Evolutionary conservation across 2,113 vertebrate species (phyloP).

Genomic region (Lathamus discolor): DNA sequence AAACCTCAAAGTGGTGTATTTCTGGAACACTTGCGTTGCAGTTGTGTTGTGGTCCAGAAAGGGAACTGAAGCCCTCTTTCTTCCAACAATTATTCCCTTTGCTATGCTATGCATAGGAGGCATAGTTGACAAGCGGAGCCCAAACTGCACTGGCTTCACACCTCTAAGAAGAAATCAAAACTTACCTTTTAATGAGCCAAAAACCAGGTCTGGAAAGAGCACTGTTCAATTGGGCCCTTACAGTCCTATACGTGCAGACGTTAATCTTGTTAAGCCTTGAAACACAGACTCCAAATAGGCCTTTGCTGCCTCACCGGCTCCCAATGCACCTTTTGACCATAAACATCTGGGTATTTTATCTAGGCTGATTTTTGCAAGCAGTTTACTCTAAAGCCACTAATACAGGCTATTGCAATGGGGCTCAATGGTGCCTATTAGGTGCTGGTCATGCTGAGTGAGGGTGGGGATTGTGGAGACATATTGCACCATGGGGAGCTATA

Average conservation of each 20-base stretch:
- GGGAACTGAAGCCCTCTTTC: neutral
- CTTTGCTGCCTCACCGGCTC: constrained; percentile 35
- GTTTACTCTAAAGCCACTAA: constrained; percentile 46
- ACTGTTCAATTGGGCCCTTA: neutral
- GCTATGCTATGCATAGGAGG: neutral
- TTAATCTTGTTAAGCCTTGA: constrained; percentile 37
- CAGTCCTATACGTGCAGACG: neutral
- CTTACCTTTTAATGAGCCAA: neutral
- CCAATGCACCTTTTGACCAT: constrained; percentile 54
- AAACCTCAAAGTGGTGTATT: fast-evolving
- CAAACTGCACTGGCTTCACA: neutral
- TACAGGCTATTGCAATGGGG: neutral
- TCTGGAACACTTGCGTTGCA: neutral
- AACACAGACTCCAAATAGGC: neutral
- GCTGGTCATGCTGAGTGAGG: constrained; percentile 1
- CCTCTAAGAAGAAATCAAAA: neutral
- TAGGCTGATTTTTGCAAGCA: constrained; percentile 33
- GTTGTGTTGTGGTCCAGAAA: neutral
- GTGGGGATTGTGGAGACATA: neutral
- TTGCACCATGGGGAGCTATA: neutral
- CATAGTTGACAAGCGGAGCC: neutral
- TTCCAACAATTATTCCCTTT: neutral
- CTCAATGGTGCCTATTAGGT: constrained; percentile 16
- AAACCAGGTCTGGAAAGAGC: neutral
- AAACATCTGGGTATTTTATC: constrained; percentile 62